Evolutionary conservation across 2,797 vertebrate species (phyloP).

Genomic region (Pempheris klunzingeri): DNA sequence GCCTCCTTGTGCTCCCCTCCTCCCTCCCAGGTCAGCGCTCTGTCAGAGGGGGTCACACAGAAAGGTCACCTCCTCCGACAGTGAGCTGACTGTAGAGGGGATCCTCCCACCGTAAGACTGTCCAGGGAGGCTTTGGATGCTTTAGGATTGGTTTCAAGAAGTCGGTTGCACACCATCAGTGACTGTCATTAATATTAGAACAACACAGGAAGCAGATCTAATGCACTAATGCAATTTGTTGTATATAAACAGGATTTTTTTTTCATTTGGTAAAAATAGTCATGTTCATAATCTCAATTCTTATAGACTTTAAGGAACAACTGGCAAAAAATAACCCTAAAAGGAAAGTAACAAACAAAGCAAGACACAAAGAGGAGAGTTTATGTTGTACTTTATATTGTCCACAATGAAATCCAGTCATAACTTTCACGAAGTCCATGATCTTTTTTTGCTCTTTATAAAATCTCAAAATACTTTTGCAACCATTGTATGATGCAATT

Average conservation of each 20-base stretch:
- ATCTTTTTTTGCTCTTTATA: background rate
- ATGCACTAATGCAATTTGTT: too few species aligned
- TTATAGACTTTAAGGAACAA: too few species aligned
- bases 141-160: slow-evolving; percentile 45
- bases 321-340: too few species aligned
- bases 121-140: slow-evolving; percentile 56
- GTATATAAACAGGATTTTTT: too few species aligned
- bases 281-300: background rate
- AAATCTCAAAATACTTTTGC: background rate
- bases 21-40: background rate
- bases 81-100: slow-evolving; percentile 83
- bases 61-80: slow-evolving; percentile 82
- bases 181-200: background rate
- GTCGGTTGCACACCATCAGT: background rate
- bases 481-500: background rate
- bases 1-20: background rate
- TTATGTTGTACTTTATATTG: background rate
- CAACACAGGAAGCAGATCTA: too few species aligned
- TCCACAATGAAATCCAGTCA: background rate
- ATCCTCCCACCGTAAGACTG: slow-evolving; percentile 78
- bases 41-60: slow-evolving; percentile 32
- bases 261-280: background rate
- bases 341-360: background rate
- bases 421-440: background rate
- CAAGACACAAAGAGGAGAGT: background rate